A percentile compares a stretch with the other conserved stretches of the same genome.
phyloP scores from a whole-genome alignment of 1,140 invertebrate genomes.

The Protaetia brevitarsis region DNA sequence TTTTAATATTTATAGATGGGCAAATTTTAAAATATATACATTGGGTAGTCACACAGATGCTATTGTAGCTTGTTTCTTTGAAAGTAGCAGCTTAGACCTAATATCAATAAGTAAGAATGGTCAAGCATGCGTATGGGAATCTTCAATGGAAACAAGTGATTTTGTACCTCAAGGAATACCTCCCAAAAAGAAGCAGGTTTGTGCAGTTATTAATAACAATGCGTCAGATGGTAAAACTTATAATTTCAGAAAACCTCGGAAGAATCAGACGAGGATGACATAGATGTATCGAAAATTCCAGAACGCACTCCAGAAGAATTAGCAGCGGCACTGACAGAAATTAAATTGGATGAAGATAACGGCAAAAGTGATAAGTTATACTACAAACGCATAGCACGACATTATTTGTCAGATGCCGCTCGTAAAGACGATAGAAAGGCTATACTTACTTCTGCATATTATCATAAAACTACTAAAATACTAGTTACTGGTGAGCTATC shows the following conservation, averaged over 20 bases:
- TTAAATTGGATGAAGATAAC: constrained; percentile 46
- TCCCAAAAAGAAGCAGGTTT: constrained; percentile 41
- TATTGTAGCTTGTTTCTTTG: constrained; percentile 85
- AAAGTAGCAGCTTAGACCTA: constrained; percentile 70
- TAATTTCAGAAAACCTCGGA: constrained; percentile 36
- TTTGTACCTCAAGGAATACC: constrained; percentile 55
- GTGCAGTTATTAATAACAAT: too few relatives aligned
- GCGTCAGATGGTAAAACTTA: too few relatives aligned
- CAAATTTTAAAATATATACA: constrained; percentile 70
- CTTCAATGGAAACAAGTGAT: constrained; percentile 67
- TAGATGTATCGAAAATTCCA: constrained; percentile 50
- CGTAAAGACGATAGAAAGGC: constrained; percentile 60
- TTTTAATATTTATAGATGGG: constrained; percentile 40
- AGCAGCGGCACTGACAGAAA: constrained; percentile 51
- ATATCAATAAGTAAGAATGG: constrained; percentile 71
- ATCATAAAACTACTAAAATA: constrained; percentile 74
- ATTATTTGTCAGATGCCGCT: constrained; percentile 70
- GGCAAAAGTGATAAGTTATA: constrained; percentile 55
- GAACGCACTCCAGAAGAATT: constrained; percentile 52
- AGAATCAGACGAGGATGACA: constrained; percentile 58
- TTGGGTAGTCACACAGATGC: constrained; percentile 78
- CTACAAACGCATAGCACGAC: constrained; percentile 66
- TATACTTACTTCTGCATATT: constrained; percentile 71
- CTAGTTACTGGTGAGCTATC: constrained; percentile 75
- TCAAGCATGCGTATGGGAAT: constrained; percentile 74